Base-by-base conservation (phyloP, 1,140 invertebrate genomes). In the Palaemon carinicauda region DNA sequence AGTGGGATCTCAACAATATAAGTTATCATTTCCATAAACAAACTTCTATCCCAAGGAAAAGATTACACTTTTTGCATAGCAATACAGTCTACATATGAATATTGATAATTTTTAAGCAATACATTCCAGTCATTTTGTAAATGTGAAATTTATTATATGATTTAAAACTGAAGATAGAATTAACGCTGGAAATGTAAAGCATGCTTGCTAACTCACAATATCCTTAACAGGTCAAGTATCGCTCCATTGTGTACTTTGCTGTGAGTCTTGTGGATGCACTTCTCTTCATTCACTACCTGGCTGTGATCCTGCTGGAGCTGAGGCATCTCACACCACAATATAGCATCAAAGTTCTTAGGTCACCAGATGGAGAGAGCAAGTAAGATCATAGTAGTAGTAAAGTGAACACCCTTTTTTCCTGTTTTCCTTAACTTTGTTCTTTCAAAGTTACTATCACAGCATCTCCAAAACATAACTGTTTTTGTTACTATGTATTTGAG, bases 231-330 rank as follows among this genome's bases (percentile, higher is more conserved):
- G 88, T 90, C 90, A 83, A 88, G 41, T 90, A 90, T 79, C 82
- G 89, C 75, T 95, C 95, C 73, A 93, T 98, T 90, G 97, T 99
- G 3, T 94, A 95, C 88, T 98, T 98, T 92, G 96, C 97, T 19
- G 95, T 96, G 19, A 97, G 96, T 90, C 94, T 98, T 90, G 94
- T 96, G 1, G 97, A 99, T 92, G 97, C 97, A 1, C 92, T 99
- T 60, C 92, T 99, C 5, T 99, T 98, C 91, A 96, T 99, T 90
- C 97, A 99, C 92, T 99, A 98, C 91, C 93, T 98, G 83, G 97
- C 97, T 71, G 96, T 99, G 51, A 94, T 99, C 82, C 92, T 99
- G 51, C 94, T 99, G 89, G 97, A 99, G 92, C 94, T 99, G 88
- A 93, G 98, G 56, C 97, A 98, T 90, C 91, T 97, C 80, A 96